Conservation (phyloP, 2,797 vertebrate genomes). For the Acanthurus lineatus region DNA sequence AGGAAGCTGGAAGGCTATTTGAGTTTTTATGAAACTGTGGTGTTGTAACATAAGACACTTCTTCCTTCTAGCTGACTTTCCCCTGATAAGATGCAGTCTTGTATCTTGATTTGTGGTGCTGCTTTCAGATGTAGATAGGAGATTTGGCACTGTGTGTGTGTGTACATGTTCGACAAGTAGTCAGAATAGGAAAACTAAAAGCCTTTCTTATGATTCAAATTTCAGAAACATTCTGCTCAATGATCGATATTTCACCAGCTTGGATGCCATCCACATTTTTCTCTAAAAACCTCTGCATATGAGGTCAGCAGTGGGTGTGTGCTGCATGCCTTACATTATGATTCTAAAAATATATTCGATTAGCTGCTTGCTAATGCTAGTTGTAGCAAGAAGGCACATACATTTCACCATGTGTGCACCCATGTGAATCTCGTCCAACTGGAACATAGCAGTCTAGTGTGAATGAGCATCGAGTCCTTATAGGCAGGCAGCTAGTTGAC, state of each 20-base stretch:
- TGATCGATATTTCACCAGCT: constrained; percentile 2
- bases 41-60: not conserved
- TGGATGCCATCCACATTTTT: constrained; percentile 4
- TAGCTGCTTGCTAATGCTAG: not conserved
- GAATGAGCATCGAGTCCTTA: constrained; percentile 38
- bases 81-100: not conserved
- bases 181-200: constrained; percentile 1
- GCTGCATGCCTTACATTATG: not conserved
- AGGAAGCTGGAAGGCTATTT: not conserved
- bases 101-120: constrained; percentile 23
- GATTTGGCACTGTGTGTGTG: not conserved
- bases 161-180: not conserved
- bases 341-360: not conserved
- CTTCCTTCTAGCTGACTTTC: constrained; percentile 5
- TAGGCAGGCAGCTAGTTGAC: constrained; percentile 35
- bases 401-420: constrained; percentile 18
- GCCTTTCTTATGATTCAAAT: not conserved
- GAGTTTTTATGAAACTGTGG: constrained; percentile 13
- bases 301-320: not conserved
- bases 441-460: constrained; percentile 48
- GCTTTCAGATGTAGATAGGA: not conserved
- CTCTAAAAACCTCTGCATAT: constrained; percentile 15
- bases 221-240: not conserved
- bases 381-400: constrained; percentile 10
- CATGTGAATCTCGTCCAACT: constrained; percentile 44